These are phyloP conservation scores for Ctenosaura bakeri DNA, from an alignment of 2,797 vertebrate genomes.

Conservation along the genomic window DNA sequence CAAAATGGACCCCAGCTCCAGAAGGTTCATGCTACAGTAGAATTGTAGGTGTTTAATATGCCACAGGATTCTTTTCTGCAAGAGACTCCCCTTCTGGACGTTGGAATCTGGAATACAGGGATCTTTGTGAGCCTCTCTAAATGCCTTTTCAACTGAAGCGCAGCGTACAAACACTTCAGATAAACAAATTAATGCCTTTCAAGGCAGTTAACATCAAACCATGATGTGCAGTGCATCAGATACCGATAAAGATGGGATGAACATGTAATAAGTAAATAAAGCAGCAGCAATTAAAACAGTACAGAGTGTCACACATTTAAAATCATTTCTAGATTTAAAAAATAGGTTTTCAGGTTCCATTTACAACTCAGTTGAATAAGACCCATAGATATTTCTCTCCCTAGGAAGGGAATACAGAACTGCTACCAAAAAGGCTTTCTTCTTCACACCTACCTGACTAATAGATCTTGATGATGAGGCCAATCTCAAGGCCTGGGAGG, in stretches of 20 bases:
- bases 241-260: background rate
- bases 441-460: background rate
- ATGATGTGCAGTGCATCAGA: background rate
- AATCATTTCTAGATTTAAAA: background rate
- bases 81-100: background rate
- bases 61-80: background rate
- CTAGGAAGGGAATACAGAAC: background rate
- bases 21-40: background rate
- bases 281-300: conserved; percentile 3
- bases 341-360: background rate
- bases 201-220: background rate
- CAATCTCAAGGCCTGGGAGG: background rate
- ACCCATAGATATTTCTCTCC: background rate
- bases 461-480: background rate
- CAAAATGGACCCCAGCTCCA: background rate
- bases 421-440: background rate
- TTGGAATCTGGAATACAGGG: background rate
- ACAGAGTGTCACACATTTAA: background rate
- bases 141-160: background rate
- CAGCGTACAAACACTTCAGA: background rate
- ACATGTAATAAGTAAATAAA: background rate
- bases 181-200: background rate
- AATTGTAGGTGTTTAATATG: background rate
- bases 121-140: background rate
- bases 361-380: background rate